Percentiles rank a stretch among this genome's conserved stretches.
Conservation (phyloP, 2,113 vertebrate genomes). For the Serinus canaria region DNA sequence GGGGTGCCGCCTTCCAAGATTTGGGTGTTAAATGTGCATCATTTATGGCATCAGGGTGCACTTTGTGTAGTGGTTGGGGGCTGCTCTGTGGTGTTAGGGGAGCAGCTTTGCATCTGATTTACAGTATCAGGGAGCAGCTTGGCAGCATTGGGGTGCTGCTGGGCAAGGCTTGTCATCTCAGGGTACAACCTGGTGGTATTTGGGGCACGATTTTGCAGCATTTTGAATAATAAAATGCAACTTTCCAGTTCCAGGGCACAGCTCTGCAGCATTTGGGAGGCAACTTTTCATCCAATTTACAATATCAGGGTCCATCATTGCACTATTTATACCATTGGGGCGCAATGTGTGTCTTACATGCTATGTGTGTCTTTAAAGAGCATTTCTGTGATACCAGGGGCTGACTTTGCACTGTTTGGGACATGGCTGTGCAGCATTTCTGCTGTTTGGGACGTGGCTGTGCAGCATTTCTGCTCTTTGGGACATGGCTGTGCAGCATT, state of each 20-base stretch:
- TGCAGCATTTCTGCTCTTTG: too few species aligned
- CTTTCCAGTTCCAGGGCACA: too few species aligned
- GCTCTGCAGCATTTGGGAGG: not conserved
- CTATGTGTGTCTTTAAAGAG: rapidly evolving
- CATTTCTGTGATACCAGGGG: rapidly evolving
- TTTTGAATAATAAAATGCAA: not conserved
- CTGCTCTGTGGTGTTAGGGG: not conserved
- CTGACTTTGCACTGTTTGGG: rapidly evolving
- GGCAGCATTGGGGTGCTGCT: not conserved
- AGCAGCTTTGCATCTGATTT: not conserved
- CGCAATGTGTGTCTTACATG: not conserved
- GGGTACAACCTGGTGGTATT: not conserved
- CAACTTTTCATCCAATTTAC: rapidly evolving
- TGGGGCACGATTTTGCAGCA: not conserved
- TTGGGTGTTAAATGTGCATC: too few species aligned
- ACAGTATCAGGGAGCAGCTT: not conserved
- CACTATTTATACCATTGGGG: rapidly evolving
- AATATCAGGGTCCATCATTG: rapidly evolving
- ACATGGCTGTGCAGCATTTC: rapidly evolving
- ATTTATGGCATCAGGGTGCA: not conserved
- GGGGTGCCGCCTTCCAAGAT: rapidly evolving
- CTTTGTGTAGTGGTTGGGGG: not conserved
- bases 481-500: too few species aligned
- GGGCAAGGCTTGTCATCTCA: not conserved
- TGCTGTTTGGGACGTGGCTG: not conserved